A percentile compares a stretch with the other conserved stretches of the same genome.
Evolutionary conservation across 2,888 invertebrate genomes (phyloP).

Genomic region (Amiota minor): DNA sequence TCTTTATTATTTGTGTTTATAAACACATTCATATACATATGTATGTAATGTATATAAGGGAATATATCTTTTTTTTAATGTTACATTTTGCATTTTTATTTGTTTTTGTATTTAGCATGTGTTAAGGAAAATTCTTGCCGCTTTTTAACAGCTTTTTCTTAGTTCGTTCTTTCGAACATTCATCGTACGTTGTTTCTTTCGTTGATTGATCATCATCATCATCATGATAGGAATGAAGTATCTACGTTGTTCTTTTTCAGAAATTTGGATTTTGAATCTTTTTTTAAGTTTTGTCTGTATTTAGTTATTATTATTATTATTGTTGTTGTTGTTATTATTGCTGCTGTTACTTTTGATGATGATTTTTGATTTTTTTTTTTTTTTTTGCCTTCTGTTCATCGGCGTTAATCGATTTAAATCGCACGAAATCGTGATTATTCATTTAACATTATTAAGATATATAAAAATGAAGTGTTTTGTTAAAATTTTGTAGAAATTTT

Average conservation of each 20-base stretch:
- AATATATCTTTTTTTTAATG: conserved; percentile 15
- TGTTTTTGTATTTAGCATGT: conserved; percentile 52
- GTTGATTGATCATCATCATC: no score
- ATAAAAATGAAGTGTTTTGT: conserved; percentile 26
- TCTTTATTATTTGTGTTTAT: neutral
- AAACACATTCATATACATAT: conserved; percentile 1
- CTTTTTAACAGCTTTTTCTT: conserved; percentile 28
- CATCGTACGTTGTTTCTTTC: no score
- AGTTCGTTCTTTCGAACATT: neutral
- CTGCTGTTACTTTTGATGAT: conserved; percentile 4
- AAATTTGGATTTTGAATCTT: no score
- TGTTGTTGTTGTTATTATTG: neutral
- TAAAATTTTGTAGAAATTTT: neutral
- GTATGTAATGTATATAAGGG: neutral
- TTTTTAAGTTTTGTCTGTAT: no score
- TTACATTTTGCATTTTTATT: conserved; percentile 44
- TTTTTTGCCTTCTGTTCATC: neutral
- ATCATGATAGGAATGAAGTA: no score
- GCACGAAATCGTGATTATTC: conserved; percentile 55
- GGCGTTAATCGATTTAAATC: conserved; percentile 53
- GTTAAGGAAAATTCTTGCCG: conserved; percentile 33
- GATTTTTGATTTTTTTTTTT: no score
- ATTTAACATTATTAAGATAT: conserved; percentile 57
- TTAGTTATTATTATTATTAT: no score
- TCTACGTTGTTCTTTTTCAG: no score